Conservation (phyloP, 2,113 vertebrate genomes). For the Polypterus bichir region DNA sequence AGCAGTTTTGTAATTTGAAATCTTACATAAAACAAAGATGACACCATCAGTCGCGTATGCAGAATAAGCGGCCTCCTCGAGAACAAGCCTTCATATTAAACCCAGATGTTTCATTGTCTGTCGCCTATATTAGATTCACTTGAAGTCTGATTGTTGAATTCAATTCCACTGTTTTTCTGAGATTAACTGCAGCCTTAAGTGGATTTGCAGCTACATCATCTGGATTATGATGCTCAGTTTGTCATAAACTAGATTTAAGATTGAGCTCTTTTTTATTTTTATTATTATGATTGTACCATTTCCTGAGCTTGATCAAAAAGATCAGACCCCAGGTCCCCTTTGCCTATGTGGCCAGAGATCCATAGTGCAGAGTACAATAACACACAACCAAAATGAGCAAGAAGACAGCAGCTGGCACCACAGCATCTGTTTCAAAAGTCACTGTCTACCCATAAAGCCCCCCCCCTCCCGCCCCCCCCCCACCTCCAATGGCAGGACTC, state of each 20-base stretch:
- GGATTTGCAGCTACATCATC: slow-evolving; percentile 34
- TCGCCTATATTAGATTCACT: neutral
- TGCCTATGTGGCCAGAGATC: slow-evolving; percentile 15
- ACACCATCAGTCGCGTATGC: slow-evolving; percentile 2
- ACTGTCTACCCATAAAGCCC: no score
- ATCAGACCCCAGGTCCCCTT: slow-evolving; percentile 18
- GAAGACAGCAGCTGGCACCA: no score
- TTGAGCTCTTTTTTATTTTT: slow-evolving; percentile 21
- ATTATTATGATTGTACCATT: slow-evolving; percentile 29
- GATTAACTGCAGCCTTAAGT: slow-evolving; percentile 30
- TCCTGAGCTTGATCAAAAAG: slow-evolving; percentile 18
- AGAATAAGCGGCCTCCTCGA: neutral
- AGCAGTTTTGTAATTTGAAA: neutral
- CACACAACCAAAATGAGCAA: no score
- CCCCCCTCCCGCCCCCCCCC: no score
- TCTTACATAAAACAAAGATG: neutral
- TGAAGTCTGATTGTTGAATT: slow-evolving; percentile 16
- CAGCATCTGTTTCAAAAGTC: no score
- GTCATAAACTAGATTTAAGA: slow-evolving; percentile 24
- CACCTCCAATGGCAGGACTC: no score
- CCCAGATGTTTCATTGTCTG: slow-evolving; percentile 15
- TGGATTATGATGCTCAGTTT: slow-evolving; percentile 30
- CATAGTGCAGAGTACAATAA: neutral
- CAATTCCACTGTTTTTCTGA: slow-evolving; percentile 14
- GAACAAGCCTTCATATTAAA: slow-evolving; percentile 8